phyloP scores from a whole-genome alignment of 1,140 invertebrate genomes.

The Megathymus violae region DNA sequence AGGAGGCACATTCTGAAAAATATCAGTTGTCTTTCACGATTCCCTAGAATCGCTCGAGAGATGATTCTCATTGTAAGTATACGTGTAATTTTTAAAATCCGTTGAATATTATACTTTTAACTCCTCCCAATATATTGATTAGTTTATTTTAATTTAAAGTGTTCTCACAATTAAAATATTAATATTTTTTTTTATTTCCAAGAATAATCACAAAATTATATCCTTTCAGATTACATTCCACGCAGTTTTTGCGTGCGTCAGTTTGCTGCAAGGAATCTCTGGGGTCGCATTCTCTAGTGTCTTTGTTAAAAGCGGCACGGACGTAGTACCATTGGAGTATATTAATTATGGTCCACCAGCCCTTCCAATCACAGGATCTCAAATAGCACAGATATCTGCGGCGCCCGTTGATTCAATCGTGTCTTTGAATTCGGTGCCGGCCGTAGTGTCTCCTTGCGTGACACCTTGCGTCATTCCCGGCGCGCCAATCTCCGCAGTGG shows the following conservation, averaged over 20 bases:
- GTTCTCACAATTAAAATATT: constrained; percentile 10
- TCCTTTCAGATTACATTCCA: constrained; percentile 52
- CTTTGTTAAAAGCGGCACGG: constrained; percentile 55
- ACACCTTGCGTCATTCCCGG: constrained; percentile 65
- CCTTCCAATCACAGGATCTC: constrained; percentile 39
- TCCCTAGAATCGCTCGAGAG: constrained; percentile 56
- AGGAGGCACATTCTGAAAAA: constrained; percentile 58
- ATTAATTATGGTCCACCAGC: constrained; percentile 56
- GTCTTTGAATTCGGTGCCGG: constrained; percentile 46
- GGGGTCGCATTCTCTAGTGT: constrained; percentile 69
- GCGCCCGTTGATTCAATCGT: constrained; percentile 50
- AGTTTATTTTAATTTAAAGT: too few relatives aligned
- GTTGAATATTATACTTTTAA: too few relatives aligned
- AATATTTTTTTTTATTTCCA: constrained; percentile 22
- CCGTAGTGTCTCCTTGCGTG: constrained; percentile 58
- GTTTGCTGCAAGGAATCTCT: constrained; percentile 37
- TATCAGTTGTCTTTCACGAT: constrained; percentile 71
- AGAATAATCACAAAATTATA: constrained; percentile 11
- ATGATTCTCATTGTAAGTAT: constrained; percentile 78
- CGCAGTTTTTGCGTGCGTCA: constrained; percentile 39
- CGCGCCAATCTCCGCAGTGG: constrained; percentile 45
- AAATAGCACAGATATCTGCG: constrained; percentile 53
- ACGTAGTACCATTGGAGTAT: constrained; percentile 55
- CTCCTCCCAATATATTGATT: too few relatives aligned
- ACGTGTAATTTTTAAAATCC: too few relatives aligned